Evolutionary conservation across 2,888 invertebrate genomes (phyloP), one percentile per base, ranked within the genome.

Genomic region (Acanthopleura granulata): DNA sequence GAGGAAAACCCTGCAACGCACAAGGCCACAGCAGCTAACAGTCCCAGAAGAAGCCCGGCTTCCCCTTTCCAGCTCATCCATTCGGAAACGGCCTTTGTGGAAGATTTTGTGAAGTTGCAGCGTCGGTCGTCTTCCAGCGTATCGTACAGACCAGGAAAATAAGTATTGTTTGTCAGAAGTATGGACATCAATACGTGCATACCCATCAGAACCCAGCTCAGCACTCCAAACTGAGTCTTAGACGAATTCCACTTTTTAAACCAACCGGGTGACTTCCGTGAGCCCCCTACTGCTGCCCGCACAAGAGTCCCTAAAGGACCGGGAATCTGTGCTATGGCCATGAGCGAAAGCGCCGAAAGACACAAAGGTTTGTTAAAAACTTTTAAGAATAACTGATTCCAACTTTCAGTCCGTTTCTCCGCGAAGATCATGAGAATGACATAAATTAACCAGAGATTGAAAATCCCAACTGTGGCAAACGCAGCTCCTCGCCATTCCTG

Each of bases 311-410:
- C 87, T 30, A 87, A 72, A 18, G 82, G 83, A 57, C 86, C 85
- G 11, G 88, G 86, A 73, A 88, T 74, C 76, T 86, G 88, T n/a
- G 85, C 83, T 62, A 83, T 77, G 0, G 87, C 79, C 27, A 87
- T 74, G 12, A 85, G 70, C 0, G 86, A 85, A 27, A 88, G 82
- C 29, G 87, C 85, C 27, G 87, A 86, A 83, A 85, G 82, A 72
- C 86, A 85, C 12, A 87, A 71, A 0, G 84, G 83, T 77, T 87
- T 86, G 80, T 88, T 87, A 16, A 83, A 27, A 11, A 85, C 84
- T 76, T 84, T 84, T n/a, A 86, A 80, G 62, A 85, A 85, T 22
- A 86, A 25, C 14, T 66, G 66, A 27, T 66, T 66, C 25, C 22
- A 66, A 66, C 29, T 66, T 66, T 66, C 66, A 22, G 66, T 66